Evolutionary conservation across 2,113 vertebrate species (phyloP), one percentile per base, ranked within the genome.

Genomic region (Prionailurus bengalensis): DNA sequence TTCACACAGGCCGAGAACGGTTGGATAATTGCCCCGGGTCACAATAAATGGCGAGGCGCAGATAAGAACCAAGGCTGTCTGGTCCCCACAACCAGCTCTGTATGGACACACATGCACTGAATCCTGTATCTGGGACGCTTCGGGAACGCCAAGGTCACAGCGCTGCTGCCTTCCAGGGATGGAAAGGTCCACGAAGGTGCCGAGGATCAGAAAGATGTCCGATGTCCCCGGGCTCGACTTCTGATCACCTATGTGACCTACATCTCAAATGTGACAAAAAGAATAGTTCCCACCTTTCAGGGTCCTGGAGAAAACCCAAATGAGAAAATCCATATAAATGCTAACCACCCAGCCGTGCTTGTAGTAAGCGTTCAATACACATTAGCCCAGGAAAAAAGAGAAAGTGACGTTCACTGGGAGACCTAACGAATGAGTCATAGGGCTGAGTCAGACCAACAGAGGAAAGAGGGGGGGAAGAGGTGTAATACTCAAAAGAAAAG

Each of bases 341-440:
- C 39, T 76, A 82, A 61, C 29, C 5, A 71, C 19, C 63, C 16
- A 23, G 4, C 51, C 11, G 6, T 7, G 15, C 53, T 29, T 9
- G 10, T 15, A 74, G 71, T 65, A 31, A 48, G 7, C 61, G 61
- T 45, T 42, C 48, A 70, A 48, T 82, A 74, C 31, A 70, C 6
- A 36, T 25, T 74, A 61, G 10, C 70, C 58, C 31, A 55, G 63
- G 25, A 31, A 80, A 84, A 61, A 71, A 27, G 31, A 66, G 78
- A 63, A 73, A 76, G n/a, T 48, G 68, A 58, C 68, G 71, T 87
- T 83, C 12, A n/a, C 27, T 31, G 91, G 70, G 51, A 91, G 31
- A 45, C 17, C 53, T 55, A 33, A 33, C 11, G 13, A 29, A 31
- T 79, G 70, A 65, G 6, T 55, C 31, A 84, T 1, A 73, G 63